Evolutionary conservation across 2,888 invertebrate species (phyloP).

Genomic region (Campoletis raptor): DNA sequence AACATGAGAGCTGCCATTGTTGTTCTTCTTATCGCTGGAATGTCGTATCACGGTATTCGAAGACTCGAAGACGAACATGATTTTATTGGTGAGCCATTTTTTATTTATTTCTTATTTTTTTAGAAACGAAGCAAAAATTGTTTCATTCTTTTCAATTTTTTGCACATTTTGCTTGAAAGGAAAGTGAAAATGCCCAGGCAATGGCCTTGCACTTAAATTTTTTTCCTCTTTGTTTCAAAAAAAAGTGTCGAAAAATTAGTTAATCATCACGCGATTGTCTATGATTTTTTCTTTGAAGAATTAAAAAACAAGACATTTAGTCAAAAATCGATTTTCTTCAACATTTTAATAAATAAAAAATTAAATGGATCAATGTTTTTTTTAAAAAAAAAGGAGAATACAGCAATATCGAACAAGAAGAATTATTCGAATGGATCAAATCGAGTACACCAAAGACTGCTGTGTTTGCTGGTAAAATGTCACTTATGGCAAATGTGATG

Average conservation of each 20-base stretch:
- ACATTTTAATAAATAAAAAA: background rate
- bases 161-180: no score
- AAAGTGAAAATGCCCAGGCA: no score
- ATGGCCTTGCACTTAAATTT: no score
- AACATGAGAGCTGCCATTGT: constrained; percentile 84
- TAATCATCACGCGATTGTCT: no score
- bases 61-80: constrained; percentile 86
- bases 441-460: constrained; percentile 87
- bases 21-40: constrained; percentile 85
- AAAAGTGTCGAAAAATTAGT: no score
- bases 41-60: constrained; percentile 86
- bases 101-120: background rate
- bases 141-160: background rate
- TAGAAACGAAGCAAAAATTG: background rate
- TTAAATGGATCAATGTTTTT: constrained; percentile 26
- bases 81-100: constrained; percentile 82
- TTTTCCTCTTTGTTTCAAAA: no score
- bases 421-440: constrained; percentile 92
- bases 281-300: no score
- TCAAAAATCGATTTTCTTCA: background rate
- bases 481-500: constrained; percentile 93
- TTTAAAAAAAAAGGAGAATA: constrained; percentile 87
- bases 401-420: constrained; percentile 90
- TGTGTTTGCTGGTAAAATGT: constrained; percentile 95
- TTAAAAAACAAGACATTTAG: no score